phyloP scores from a whole-genome alignment of 1,140 invertebrate genomes.

The Prorops nasuta region DNA sequence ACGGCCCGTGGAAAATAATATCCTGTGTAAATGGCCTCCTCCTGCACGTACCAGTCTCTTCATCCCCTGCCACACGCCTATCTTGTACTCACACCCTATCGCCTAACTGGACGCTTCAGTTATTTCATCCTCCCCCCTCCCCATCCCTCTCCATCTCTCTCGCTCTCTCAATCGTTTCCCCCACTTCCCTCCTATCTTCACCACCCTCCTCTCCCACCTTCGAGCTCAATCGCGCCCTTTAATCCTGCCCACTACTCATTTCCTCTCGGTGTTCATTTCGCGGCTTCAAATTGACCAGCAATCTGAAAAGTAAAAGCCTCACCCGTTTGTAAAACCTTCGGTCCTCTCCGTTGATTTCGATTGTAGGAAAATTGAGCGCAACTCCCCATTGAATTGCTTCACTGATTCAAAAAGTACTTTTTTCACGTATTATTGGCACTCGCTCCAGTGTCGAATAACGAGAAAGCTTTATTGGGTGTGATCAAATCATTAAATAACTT shows the following conservation, averaged over 20 bases:
- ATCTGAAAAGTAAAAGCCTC: slow-evolving; percentile 29
- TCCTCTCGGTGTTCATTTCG: not conserved
- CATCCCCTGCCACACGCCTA: not conserved
- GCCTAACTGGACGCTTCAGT: slow-evolving; percentile 3
- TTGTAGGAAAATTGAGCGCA: no score
- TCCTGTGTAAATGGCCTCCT: slow-evolving; percentile 18
- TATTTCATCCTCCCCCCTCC: slow-evolving; percentile 2
- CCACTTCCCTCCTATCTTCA: not conserved
- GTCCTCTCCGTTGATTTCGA: not conserved
- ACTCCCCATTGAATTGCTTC: no score
- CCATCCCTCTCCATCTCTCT: not conserved
- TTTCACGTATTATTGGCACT: no score
- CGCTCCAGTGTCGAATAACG: no score
- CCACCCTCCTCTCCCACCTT: slow-evolving; percentile 3
- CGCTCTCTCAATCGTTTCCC: not conserved
- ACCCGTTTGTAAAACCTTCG: slow-evolving; percentile 28
- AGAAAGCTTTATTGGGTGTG: no score
- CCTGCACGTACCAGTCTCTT: not conserved
- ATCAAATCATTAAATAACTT: no score
- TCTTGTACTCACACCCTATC: slow-evolving; percentile 7
- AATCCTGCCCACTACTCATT: slow-evolving; percentile 1
- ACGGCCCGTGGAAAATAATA: slow-evolving; percentile 18
- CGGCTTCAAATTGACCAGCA: slow-evolving; percentile 25
- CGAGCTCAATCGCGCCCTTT: not conserved
- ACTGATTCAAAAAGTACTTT: no score